Percentiles rank a stretch among this genome's conserved stretches.
Evolutionary conservation across 2,113 vertebrate species (phyloP).

Genomic region (Rana temporaria): DNA sequence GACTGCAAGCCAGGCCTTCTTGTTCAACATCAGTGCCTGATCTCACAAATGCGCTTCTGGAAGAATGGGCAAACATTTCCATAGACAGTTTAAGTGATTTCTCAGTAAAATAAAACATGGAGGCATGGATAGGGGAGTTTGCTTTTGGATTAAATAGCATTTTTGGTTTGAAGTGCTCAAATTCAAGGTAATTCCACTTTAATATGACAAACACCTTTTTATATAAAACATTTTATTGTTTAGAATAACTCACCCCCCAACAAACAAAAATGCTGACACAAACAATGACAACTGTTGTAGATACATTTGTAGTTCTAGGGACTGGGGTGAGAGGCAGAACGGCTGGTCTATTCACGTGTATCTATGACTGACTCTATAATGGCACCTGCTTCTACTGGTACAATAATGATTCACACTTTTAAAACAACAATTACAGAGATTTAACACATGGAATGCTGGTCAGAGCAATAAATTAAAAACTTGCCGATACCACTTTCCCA

Average conservation of each 20-base stretch:
- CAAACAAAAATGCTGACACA: neutral
- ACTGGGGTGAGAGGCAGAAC: neutral
- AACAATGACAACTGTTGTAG: conserved; percentile 16
- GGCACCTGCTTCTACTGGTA: conserved; percentile 1
- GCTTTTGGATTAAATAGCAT: no score
- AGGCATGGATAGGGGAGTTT: no score
- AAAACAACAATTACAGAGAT: neutral
- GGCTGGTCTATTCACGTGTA: neutral
- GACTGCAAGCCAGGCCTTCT: no score
- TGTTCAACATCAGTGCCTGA: no score
- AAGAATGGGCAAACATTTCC: no score
- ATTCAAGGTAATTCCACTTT: no score
- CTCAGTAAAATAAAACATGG: no score
- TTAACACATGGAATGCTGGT: conserved; percentile 23
- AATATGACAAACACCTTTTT: neutral
- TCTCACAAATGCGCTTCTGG: no score
- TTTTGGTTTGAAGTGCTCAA: no score
- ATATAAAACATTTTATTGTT: conserved; percentile 40
- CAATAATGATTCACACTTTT: neutral
- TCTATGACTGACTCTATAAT: neutral
- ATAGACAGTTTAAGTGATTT: no score
- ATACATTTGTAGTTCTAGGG: neutral
- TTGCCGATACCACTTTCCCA: neutral
- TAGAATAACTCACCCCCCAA: neutral
- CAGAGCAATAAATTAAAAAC: conserved; percentile 48